Conservation (phyloP, 2,888 invertebrate species). For the Poecilobothrus nobilitatus region DNA sequence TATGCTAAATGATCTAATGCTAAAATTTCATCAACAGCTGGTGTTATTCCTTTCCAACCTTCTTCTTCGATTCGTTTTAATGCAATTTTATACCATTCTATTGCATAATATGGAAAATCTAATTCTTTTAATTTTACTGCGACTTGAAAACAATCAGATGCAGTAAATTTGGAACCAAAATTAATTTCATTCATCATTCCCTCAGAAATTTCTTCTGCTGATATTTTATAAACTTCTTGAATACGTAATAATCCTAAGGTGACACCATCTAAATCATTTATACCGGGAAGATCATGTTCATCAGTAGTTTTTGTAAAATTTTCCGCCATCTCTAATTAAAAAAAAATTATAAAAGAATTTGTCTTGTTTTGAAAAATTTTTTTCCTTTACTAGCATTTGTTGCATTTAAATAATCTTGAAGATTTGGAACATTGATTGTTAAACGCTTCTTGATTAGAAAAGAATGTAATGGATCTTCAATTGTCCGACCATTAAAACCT, state of each 20-base stretch:
- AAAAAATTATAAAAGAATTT: no score
- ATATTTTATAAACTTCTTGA: background rate
- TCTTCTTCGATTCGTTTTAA: background rate
- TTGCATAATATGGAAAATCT: background rate
- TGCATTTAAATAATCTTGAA: background rate
- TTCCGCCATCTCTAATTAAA: background rate
- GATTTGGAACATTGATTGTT: background rate
- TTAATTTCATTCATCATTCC: background rate
- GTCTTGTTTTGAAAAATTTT: no score
- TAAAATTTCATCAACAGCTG: background rate
- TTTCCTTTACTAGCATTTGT: background rate
- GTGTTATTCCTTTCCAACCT: background rate
- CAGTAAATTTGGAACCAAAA: background rate
- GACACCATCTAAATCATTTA: conserved; percentile 85
- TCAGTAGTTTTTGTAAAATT: background rate
- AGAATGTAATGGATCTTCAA: background rate
- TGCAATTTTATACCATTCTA: background rate
- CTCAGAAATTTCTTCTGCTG: background rate
- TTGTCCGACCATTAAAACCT: background rate
- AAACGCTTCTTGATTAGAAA: background rate
- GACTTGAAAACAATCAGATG: background rate
- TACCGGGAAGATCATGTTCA: conserved; percentile 49
- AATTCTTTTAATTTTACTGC: background rate
- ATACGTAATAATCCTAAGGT: conserved; percentile 75
- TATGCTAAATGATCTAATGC: background rate